These are phyloP conservation scores for Dicycla oo DNA, from an alignment of 2,888 invertebrate genomes.

Conservation along the genomic window DNA sequence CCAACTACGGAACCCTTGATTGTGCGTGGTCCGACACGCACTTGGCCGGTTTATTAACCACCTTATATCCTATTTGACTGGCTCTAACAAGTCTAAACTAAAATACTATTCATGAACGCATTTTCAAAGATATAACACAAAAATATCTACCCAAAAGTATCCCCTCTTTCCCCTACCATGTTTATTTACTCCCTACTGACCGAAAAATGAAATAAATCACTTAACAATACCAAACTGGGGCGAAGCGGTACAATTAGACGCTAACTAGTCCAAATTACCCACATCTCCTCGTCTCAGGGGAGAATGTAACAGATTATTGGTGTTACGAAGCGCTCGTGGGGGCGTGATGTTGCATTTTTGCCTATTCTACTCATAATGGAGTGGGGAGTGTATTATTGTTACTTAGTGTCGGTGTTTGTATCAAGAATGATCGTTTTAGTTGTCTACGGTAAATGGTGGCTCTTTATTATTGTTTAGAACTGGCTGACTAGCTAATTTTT, in stretches of 20 bases:
- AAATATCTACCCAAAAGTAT: neutral
- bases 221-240: slow-evolving; percentile 62
- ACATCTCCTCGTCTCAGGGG: slow-evolving; percentile 63
- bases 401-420: neutral
- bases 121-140: neutral
- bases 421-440: slow-evolving; percentile 21
- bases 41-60: no score
- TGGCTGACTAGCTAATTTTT: neutral
- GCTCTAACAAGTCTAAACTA: neutral
- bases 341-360: slow-evolving; percentile 74
- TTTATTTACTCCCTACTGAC: slow-evolving; percentile 53
- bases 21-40: no score
- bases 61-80: neutral
- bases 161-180: slow-evolving; percentile 17
- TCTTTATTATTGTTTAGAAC: slow-evolving; percentile 7
- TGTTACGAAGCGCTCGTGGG: slow-evolving; percentile 64
- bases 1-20: no score
- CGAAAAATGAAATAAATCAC: slow-evolving; percentile 63
- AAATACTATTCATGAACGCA: neutral
- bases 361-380: slow-evolving; percentile 63
- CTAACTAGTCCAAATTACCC: slow-evolving; percentile 72
- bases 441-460: slow-evolving; percentile 2
- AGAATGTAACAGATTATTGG: slow-evolving; percentile 61
- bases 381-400: slow-evolving; percentile 26
- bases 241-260: slow-evolving; percentile 68